These are phyloP conservation scores for Saimiri boliviensis DNA, from an alignment of 2,113 vertebrate genomes.

Conservation along the genomic window DNA sequence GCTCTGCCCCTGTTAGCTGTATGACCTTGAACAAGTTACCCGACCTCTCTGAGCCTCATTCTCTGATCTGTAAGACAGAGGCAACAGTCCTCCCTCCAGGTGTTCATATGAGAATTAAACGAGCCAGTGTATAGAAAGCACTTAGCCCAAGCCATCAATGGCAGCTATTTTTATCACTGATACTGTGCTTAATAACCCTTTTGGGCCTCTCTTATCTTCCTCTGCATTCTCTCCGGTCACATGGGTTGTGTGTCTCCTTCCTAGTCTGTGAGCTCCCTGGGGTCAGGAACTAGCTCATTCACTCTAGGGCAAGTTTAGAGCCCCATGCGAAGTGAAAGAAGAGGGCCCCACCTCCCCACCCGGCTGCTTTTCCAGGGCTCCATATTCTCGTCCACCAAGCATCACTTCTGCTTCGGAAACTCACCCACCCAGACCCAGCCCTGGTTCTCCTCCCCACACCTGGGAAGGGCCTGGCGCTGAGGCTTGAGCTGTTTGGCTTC, in stretches of 20 bases:
- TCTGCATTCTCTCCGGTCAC: not conserved
- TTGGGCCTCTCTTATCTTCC: not conserved
- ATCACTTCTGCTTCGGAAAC: not conserved
- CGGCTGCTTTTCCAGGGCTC: not conserved
- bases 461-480: not conserved
- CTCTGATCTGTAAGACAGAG: not conserved
- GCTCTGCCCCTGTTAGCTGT: not conserved
- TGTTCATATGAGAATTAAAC: not conserved
- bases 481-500: not conserved
- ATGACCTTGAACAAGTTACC: not conserved
- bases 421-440: too few relatives aligned
- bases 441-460: not conserved
- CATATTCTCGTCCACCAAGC: not conserved
- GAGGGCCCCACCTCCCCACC: not conserved
- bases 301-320: not conserved
- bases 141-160: not conserved
- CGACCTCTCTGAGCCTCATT: not conserved
- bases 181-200: not conserved
- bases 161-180: not conserved
- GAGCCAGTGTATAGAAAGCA: not conserved
- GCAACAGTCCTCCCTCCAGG: not conserved
- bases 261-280: not conserved
- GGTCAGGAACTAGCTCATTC: not conserved
- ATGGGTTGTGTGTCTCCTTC: not conserved
- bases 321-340: not conserved